Evolutionary conservation across 2,888 invertebrate species (phyloP).

Genomic region (Incurvaria masculella): DNA sequence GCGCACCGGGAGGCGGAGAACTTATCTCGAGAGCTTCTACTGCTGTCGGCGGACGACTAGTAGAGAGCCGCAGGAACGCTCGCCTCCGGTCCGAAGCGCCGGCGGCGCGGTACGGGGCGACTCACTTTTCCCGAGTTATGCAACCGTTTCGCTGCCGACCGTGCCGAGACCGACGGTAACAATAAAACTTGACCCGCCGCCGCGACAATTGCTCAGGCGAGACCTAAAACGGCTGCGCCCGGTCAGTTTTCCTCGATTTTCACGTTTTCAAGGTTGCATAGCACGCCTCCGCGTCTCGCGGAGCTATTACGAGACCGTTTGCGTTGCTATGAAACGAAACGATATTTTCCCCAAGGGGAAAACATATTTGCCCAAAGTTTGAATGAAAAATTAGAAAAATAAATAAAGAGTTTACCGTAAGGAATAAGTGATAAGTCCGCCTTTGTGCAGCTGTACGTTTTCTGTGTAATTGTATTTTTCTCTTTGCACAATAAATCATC

Average conservation of each 20-base stretch:
- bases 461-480: too few relatives aligned
- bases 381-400: too few relatives aligned
- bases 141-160: constrained; percentile 26
- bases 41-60: too few relatives aligned
- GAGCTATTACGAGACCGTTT: constrained; percentile 28
- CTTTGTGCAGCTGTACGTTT: too few relatives aligned
- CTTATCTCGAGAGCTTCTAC: constrained; percentile 35
- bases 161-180: constrained; percentile 26
- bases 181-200: constrained; percentile 51
- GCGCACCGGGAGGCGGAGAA: constrained; percentile 35
- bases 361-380: too few relatives aligned
- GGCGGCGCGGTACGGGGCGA: constrained; percentile 25
- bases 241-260: constrained; percentile 45
- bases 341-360: too few relatives aligned
- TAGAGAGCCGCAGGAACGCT: too few relatives aligned
- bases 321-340: constrained; percentile 1
- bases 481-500: too few relatives aligned
- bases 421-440: too few relatives aligned
- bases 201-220: constrained; percentile 29
- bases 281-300: constrained; percentile 19
- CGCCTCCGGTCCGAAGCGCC: background rate
- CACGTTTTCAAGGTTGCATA: constrained; percentile 39
- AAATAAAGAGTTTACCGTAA: too few relatives aligned
- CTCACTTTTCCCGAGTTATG: constrained; percentile 30
- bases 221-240: constrained; percentile 50